phyloP scores from a whole-genome alignment of 2,888 invertebrate genomes.

The Stegophylla sp. region DNA sequence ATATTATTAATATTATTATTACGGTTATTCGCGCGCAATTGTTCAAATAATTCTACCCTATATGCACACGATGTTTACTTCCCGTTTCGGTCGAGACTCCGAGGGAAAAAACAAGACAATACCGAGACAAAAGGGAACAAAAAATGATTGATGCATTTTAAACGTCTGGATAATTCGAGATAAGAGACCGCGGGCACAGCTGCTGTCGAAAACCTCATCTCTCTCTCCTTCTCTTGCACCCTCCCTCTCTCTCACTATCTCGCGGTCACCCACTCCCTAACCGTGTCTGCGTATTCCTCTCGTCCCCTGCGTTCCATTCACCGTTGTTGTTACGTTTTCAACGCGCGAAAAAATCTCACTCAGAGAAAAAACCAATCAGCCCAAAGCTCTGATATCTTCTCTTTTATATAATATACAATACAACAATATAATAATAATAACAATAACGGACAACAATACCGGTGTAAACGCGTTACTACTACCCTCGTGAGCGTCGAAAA shows the following conservation, averaged over 20 bases:
- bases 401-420: neutral
- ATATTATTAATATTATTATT: no score
- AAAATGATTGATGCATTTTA: slow-evolving; percentile 56
- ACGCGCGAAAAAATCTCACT: neutral
- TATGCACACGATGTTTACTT: neutral
- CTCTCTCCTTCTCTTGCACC: neutral
- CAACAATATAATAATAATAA: slow-evolving; percentile 10
- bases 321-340: neutral
- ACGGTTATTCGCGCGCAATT: no score
- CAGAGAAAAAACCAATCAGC: slow-evolving; percentile 33
- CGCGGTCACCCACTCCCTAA: neutral
- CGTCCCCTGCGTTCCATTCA: neutral
- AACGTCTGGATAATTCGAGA: slow-evolving; percentile 47
- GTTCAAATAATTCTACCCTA: no score
- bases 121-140: slow-evolving; percentile 27
- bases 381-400: slow-evolving; percentile 25
- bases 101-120: neutral
- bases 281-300: neutral
- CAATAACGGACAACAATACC: neutral
- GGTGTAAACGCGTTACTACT: neutral
- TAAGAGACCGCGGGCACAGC: slow-evolving; percentile 24
- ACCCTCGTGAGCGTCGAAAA: neutral
- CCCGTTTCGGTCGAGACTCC: neutral
- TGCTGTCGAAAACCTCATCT: slow-evolving; percentile 33
- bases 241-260: neutral